Base-by-base conservation (phyloP, 2,113 vertebrate species). In the Tetrax tetrax region DNA sequence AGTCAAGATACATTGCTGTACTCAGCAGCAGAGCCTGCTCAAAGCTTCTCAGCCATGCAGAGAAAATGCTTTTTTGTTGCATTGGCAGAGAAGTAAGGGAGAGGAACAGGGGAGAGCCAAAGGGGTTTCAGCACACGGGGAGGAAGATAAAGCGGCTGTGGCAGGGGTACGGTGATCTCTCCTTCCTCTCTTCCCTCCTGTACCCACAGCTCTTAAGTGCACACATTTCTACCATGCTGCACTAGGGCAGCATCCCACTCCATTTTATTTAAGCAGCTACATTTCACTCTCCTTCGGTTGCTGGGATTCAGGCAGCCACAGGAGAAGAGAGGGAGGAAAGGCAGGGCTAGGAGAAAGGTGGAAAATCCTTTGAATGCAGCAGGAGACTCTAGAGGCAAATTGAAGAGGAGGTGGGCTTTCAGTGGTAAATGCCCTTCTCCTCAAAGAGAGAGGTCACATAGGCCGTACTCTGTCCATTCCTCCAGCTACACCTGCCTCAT, bases 41-140 rank as follows among this genome's bases (percentile, higher is more conserved):
- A 89, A 50, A 92, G 54, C 72, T 89, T 60, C 76, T 90, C 93
- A 93, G 25, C 60, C 91, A 63, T 93, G 89, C 88, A 95, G 51
- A 74, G 72, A 74, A 83, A 92, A 92, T 21, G 43, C 76, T 61
- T 3, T 71, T 92, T 71, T 57, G 61, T 72, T 63, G 45, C 61
- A 31, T 12, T 68, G 64, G 72, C 64, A 87, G 78, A 89, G 43
- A 45, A 83, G 66, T 79, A 95, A 95, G 5, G 45, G 74, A 94
- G 77, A 79, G 53, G 71, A 95, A 89, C 12, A 17, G 41, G 33
- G 33, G 89, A 72, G 37, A 89, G 53, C 37, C 53, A 72, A 81
- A 91, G 27, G 29, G 31, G 19, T 74, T 93, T 81, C 63, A 66
- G 70, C 65, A 79, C 35, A 11, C 2, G 6, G 13, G 25, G 16